Base-by-base conservation (phyloP, 1,140 invertebrate genomes). In the Drosophila lini region DNA sequence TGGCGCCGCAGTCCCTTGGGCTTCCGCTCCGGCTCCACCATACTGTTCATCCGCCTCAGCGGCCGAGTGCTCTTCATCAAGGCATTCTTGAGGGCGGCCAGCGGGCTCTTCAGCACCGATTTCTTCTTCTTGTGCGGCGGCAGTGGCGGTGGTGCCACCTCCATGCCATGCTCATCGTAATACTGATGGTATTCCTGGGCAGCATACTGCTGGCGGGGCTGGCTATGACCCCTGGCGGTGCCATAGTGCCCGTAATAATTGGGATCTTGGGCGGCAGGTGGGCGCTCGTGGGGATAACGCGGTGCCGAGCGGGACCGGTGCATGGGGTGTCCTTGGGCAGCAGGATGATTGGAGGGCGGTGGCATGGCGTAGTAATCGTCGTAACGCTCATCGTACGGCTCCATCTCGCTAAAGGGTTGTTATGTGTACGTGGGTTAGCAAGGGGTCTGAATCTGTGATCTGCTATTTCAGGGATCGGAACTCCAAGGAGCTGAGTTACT, bases 361-460 rank as follows among this genome's bases (percentile, higher is more conserved):
- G 75, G 74, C 78, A 81, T 91, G 45, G 71, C 65, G 60, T 91
- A 89, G 62, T 81, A 89, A 56, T 91, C 80, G 36, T 91, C 75
- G 56, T 90, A 92, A 13, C 73, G 80, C 59, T 71, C 79, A 65
- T 92, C 88, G 69, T 91, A 92, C 78, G 91, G 90, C 91, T 92
- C 91, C 91, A 92, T 91, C 78, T 92, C 91, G 86, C 91, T 92
- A 91, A 65, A 90, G 81, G 79, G 81, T 78, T 57, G 65, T 74
- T 71, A 45, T 48, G 73, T 69, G 56, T 56, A 59, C 55, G 41
- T 69, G 42, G 42, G 59, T 81, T 90, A 86, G 59, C 80, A 70
- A 61, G 65, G 41, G 40, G 56, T 60, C 42, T 76, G 63, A 25
- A 47, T 59, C 50, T 48, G 16, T 38, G 13, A 38, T 31, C 19